phyloP scores from a whole-genome alignment of 2,113 vertebrate species.

The Halichoerus grypus region DNA sequence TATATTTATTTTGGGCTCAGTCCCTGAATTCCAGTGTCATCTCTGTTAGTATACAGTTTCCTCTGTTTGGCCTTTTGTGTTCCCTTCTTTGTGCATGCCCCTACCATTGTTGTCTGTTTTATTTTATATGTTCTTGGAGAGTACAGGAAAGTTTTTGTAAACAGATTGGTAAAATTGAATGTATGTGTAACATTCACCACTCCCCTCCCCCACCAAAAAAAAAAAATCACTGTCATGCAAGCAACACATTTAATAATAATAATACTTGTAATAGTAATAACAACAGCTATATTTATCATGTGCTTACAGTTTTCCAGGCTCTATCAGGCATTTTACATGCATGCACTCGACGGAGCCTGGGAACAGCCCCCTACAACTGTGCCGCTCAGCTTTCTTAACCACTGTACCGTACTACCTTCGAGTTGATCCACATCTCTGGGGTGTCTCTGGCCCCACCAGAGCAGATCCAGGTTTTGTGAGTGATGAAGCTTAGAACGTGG shows the following conservation, averaged over 20 bases:
- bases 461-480: background rate
- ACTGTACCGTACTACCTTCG: background rate
- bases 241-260: background rate
- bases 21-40: conserved; percentile 17
- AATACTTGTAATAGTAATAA: background rate
- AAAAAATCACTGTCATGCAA: background rate
- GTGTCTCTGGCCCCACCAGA: background rate
- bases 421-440: background rate
- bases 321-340: background rate
- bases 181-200: background rate
- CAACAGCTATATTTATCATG: background rate
- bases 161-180: background rate
- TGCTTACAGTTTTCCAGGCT: background rate
- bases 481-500: background rate
- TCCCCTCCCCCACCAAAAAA: background rate
- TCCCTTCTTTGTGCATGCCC: background rate
- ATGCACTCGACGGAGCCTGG: background rate
- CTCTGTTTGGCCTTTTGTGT: conserved; percentile 30
- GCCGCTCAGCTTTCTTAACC: background rate
- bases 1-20: background rate
- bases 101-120: background rate
- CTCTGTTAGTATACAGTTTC: conserved; percentile 10
- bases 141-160: background rate
- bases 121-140: background rate
- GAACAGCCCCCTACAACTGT: background rate